phyloP scores from a whole-genome alignment of 1,140 invertebrate genomes.

The Atta cephalotes region DNA sequence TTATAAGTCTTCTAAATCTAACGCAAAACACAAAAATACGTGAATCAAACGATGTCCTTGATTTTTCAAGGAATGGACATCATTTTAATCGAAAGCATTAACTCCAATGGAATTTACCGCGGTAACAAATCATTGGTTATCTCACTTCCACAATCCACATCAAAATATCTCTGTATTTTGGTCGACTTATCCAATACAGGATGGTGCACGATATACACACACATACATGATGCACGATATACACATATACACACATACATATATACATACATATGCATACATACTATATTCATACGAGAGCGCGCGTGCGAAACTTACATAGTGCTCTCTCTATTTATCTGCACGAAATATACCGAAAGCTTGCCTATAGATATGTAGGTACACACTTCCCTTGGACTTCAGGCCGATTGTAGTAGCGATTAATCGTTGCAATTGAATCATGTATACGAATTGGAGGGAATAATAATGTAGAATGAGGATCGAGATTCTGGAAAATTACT shows the following conservation, averaged over 20 bases:
- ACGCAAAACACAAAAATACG: slow-evolving; percentile 4
- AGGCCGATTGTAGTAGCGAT: slow-evolving; percentile 74
- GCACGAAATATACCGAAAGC: slow-evolving; percentile 53
- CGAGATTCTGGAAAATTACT: neutral
- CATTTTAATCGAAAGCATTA: neutral
- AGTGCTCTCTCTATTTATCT: slow-evolving; percentile 24
- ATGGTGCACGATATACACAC: neutral
- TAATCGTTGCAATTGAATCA: slow-evolving; percentile 68
- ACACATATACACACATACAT: neutral
- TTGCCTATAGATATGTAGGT: slow-evolving; percentile 17
- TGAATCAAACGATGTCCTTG: neutral
- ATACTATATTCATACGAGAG: neutral
- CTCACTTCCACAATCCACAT: slow-evolving; percentile 8
- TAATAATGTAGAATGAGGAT: slow-evolving; percentile 3
- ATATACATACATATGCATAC: neutral
- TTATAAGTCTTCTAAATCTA: neutral
- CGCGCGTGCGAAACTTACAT: neutral
- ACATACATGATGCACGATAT: neutral
- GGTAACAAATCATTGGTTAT: slow-evolving; percentile 34
- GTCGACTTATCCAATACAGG: slow-evolving; percentile 3
- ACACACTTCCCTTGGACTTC: slow-evolving; percentile 63
- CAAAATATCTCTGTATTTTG: slow-evolving; percentile 22
- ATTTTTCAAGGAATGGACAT: neutral
- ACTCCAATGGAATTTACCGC: neutral
- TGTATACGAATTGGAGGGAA: slow-evolving; percentile 10